phyloP scores from a whole-genome alignment of 2,113 vertebrate species.

The Asarcornis scutulata region DNA sequence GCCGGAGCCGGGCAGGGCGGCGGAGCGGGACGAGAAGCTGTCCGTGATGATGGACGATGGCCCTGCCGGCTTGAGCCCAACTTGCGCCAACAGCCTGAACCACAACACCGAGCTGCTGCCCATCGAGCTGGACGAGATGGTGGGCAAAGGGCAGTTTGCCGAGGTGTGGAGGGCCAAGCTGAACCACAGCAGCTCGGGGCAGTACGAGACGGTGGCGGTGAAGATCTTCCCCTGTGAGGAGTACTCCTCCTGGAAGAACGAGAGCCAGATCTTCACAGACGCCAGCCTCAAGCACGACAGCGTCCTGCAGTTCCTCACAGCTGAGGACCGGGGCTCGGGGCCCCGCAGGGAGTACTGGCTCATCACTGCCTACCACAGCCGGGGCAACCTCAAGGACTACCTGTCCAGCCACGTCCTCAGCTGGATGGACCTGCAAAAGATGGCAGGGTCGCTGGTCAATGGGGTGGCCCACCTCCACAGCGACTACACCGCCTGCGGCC shows the following conservation, averaged over 20 bases:
- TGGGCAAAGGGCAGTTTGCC: slow-evolving; percentile 89
- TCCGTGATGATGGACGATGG: slow-evolving; percentile 50
- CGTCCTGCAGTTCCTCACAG: slow-evolving; percentile 84
- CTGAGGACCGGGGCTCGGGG: slow-evolving; percentile 77
- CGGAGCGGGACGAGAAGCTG: slow-evolving; percentile 65
- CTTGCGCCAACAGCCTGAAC: slow-evolving; percentile 62
- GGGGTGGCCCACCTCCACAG: slow-evolving; percentile 90
- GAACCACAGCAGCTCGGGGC: slow-evolving; percentile 74
- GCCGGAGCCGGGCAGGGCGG: background rate
- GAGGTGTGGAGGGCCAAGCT: slow-evolving; percentile 87
- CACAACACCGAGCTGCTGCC: slow-evolving; percentile 78
- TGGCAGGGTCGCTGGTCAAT: slow-evolving; percentile 82
- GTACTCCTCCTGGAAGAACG: slow-evolving; percentile 87
- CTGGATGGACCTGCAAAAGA: slow-evolving; percentile 84
- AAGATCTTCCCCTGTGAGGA: slow-evolving; percentile 89
- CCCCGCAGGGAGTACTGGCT: slow-evolving; percentile 87
- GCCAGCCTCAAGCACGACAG: slow-evolving; percentile 85
- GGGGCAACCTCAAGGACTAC: slow-evolving; percentile 91
- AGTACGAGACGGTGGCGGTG: slow-evolving; percentile 84
- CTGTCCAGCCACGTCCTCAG: slow-evolving; percentile 80
- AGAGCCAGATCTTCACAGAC: slow-evolving; percentile 85
- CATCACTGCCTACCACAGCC: slow-evolving; percentile 86
- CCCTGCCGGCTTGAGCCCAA: background rate
- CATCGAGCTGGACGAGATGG: slow-evolving; percentile 84
- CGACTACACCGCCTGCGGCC: slow-evolving; percentile 80